Evolutionary conservation across 2,113 vertebrate species (phyloP), one percentile per base, ranked within the genome.

Genomic region (Corythornis cristatus): DNA sequence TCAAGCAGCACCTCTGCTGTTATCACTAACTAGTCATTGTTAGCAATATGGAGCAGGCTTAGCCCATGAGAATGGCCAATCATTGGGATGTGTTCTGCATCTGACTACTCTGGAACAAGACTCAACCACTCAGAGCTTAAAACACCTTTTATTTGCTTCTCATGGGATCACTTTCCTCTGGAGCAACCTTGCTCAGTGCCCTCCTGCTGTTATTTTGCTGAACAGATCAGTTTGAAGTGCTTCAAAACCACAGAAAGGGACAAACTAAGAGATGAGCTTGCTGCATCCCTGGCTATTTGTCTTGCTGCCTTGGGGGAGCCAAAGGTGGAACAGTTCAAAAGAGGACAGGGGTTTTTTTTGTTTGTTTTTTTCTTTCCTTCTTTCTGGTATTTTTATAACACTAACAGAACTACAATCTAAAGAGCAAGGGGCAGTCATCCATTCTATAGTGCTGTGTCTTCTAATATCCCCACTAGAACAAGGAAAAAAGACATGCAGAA

Each of bases 171-270:
- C 13, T 42, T 58, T 37, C 22, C 29, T 48, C 43, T 84, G 56
- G 9, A 68, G 22, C 60, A 79, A 35, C 23, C 31, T 73, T 77
- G 7, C 21, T 57, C 17, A 5, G 12, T 56, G 28, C 48, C 15
- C 12, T 45, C 46, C 16, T 9, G 4, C 17, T 72, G 50, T n/a
- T 93, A n/a, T 67, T 88, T 61, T 53, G 9, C 18, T 85, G 74
- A 94, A 70, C 42, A 82, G 62, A 79, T 85, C 43, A 45, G 67
- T 58, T 90, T 78, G 22, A 86, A 92, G 77, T 83, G 12, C 31
- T 76, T 82, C 50, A 28, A 90, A 93, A 83, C 53, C 72, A 88
- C 75, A 88, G 86, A 88, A 82, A 83, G 84, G 86, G 75, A 64
- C 68, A 81, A 81, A 77, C 25, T 66, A 62, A 86, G 83, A 90